Evolutionary conservation across 2,888 invertebrate genomes (phyloP).

Genomic region (Colostygia pectinataria): DNA sequence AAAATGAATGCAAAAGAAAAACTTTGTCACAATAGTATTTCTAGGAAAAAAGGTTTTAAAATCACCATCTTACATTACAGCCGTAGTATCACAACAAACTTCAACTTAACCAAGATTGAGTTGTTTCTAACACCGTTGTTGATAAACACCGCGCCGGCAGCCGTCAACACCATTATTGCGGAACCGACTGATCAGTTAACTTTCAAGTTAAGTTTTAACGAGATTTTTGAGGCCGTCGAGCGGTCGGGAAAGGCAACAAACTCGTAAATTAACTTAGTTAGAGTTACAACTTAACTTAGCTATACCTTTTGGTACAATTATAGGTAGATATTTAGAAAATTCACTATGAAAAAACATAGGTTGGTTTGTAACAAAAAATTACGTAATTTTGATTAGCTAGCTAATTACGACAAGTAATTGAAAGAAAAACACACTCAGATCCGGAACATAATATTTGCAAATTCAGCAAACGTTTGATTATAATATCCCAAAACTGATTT

Average conservation of each 20-base stretch:
- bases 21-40: no score
- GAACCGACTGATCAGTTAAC: constrained; percentile 42
- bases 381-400: no score
- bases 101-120: constrained; percentile 25
- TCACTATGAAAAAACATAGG: no score
- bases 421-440: no score
- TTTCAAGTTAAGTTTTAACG: constrained; percentile 62
- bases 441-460: no score
- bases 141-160: constrained; percentile 28
- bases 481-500: no score
- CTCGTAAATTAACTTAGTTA: constrained; percentile 62
- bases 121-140: constrained; percentile 20
- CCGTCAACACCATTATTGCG: constrained; percentile 34
- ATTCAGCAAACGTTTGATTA: no score
- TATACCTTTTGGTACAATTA: constrained; percentile 43
- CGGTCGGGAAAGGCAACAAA: constrained; percentile 45
- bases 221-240: constrained; percentile 63
- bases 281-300: constrained; percentile 51
- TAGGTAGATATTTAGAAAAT: no score
- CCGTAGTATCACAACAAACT: constrained; percentile 1
- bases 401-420: no score
- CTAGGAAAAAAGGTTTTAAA: no score
- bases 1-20: no score
- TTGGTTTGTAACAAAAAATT: no score
- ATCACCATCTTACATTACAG: background rate